These are phyloP conservation scores for Vimba vimba DNA, from an alignment of 2,113 vertebrate genomes.

Conservation along the genomic window DNA sequence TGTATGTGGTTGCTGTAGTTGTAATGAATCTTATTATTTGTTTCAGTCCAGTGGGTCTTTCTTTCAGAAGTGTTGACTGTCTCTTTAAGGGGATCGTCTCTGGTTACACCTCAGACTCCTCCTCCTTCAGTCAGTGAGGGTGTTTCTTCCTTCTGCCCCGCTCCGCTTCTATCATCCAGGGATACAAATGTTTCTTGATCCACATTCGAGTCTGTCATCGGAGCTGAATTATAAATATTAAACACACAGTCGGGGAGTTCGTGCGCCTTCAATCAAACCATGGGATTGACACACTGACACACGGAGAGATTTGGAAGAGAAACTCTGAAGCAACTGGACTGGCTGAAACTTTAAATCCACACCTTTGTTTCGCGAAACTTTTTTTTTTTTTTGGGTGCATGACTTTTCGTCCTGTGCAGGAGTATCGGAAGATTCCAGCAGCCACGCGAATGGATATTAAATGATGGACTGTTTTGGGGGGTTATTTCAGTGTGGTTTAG, in stretches of 20 bases:
- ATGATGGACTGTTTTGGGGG: slow-evolving; percentile 29
- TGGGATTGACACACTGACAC: slow-evolving; percentile 19
- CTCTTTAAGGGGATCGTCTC: slow-evolving; percentile 63
- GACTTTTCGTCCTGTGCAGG: slow-evolving; percentile 9
- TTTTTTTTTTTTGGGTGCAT: background rate
- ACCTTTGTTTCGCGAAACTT: slow-evolving; percentile 23
- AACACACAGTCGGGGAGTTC: background rate
- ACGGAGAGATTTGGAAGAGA: slow-evolving; percentile 33
- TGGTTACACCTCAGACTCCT: slow-evolving; percentile 63
- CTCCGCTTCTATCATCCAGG: slow-evolving; percentile 44
- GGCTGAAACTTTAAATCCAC: slow-evolving; percentile 44
- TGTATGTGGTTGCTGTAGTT: too few relatives aligned
- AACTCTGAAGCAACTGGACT: slow-evolving; percentile 19
- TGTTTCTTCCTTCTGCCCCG: slow-evolving; percentile 47
- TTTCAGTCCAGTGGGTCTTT: background rate
- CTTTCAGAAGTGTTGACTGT: slow-evolving; percentile 26
- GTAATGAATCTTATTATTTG: background rate
- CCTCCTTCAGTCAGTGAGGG: slow-evolving; percentile 46
- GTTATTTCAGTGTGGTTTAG: slow-evolving; percentile 22
- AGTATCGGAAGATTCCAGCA: slow-evolving; percentile 12
- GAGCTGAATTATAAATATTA: slow-evolving; percentile 6
- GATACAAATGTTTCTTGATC: slow-evolving; percentile 46
- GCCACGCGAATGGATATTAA: slow-evolving; percentile 43
- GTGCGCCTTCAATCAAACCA: slow-evolving; percentile 15
- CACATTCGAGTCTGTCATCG: slow-evolving; percentile 20